These are phyloP conservation scores for Lamellibrachia satsuma DNA, from an alignment of 2,888 invertebrate species.

Conservation along the genomic window DNA sequence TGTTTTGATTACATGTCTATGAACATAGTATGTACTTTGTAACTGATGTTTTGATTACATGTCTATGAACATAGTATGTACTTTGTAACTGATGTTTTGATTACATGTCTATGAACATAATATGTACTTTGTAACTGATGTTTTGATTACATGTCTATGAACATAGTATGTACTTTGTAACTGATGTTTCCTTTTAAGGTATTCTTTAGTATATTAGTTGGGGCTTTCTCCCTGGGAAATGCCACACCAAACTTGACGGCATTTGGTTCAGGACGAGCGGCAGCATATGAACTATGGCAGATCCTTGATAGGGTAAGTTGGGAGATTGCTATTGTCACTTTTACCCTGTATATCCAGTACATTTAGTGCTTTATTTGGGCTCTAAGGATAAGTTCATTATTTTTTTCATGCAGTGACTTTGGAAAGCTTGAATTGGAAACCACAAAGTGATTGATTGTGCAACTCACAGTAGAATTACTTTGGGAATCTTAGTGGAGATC, in stretches of 20 bases:
- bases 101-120: not conserved
- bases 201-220: conserved; percentile 73
- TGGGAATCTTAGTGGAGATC: no score
- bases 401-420: no score
- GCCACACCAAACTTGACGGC: conserved; percentile 58
- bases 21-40: no score
- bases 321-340: no score
- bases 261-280: conserved; percentile 58
- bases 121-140: no score
- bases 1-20: not conserved
- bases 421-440: no score
- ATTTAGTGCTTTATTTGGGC: no score
- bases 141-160: not conserved
- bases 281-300: conserved; percentile 76
- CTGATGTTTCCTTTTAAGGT: conserved; percentile 69
- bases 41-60: not conserved
- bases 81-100: not conserved
- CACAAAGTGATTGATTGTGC: no score
- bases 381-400: no score
- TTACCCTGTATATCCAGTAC: no score
- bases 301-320: conserved; percentile 74
- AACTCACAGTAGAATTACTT: no score
- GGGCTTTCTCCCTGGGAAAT: conserved; percentile 63
- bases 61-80: not conserved
- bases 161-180: not conserved